These are phyloP conservation scores for Microtus oregoni DNA, from an alignment of 2,113 vertebrate species.

Conservation along the genomic window DNA sequence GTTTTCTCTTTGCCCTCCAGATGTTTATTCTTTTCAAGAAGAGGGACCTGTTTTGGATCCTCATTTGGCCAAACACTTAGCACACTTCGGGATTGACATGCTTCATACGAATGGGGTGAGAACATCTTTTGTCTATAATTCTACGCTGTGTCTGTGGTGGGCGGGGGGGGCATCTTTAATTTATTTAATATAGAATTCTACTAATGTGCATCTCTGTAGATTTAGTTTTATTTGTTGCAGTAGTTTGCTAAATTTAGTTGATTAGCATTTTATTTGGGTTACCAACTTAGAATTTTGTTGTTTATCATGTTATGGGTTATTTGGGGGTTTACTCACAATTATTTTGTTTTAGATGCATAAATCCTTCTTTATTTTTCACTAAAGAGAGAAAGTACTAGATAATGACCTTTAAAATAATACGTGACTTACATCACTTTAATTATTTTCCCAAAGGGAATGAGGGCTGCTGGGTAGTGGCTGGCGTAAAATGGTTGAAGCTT, in stretches of 20 bases:
- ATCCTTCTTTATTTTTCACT: not conserved
- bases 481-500: not conserved
- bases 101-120: slow-evolving; percentile 96
- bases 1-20: slow-evolving; percentile 85
- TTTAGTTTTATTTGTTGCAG: slow-evolving; percentile 7
- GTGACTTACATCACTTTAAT: slow-evolving; percentile 35
- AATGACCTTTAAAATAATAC: slow-evolving; percentile 64
- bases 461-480: not conserved
- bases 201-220: not conserved
- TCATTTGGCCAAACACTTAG: slow-evolving; percentile 95
- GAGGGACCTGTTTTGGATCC: slow-evolving; percentile 97
- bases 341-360: not conserved
- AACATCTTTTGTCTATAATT: slow-evolving; percentile 55
- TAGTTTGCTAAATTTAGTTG: slow-evolving; percentile 1
- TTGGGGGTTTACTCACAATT: not conserved
- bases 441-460: slow-evolving; percentile 51
- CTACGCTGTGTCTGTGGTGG: not conserved
- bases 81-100: slow-evolving; percentile 99
- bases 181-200: slow-evolving; percentile 12
- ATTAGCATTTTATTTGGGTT: slow-evolving; percentile 5
- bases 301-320: not conserved
- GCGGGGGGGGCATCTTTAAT: not conserved
- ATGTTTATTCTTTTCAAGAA: slow-evolving; percentile 99
- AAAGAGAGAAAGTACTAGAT: not conserved
- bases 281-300: not conserved